These are phyloP conservation scores for Sycophaga agraensis DNA, from an alignment of 1,140 invertebrate species.

Conservation along the genomic window DNA sequence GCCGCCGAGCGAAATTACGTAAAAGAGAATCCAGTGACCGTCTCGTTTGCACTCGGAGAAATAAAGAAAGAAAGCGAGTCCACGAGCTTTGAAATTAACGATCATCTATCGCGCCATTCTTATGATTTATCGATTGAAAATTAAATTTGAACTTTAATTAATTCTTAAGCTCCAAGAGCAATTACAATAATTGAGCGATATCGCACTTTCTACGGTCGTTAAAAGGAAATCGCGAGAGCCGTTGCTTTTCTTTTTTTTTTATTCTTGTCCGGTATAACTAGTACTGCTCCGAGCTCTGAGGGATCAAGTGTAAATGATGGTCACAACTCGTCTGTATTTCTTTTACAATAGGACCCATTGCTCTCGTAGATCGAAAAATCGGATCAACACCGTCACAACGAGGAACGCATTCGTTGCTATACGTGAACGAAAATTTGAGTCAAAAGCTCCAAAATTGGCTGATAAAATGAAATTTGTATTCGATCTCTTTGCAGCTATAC, in stretches of 20 bases:
- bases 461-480: too few species aligned
- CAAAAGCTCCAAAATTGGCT: too few species aligned
- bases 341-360: too few species aligned
- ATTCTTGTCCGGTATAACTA: too few species aligned
- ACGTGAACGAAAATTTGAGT: too few species aligned
- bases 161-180: constrained; percentile 1
- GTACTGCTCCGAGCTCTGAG: too few species aligned
- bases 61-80: neutral
- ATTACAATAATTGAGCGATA: constrained; percentile 21
- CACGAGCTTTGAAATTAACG: constrained; percentile 27
- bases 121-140: constrained; percentile 33
- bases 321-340: too few species aligned
- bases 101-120: constrained; percentile 4
- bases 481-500: too few species aligned
- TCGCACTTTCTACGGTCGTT: constrained; percentile 7
- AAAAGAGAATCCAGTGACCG: constrained; percentile 39
- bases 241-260: neutral
- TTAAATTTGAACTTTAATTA: constrained; percentile 13
- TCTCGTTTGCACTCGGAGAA: neutral
- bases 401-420: too few species aligned
- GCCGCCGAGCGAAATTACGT: constrained; percentile 37
- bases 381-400: too few species aligned
- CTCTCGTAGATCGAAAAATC: too few species aligned
- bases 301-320: too few species aligned
- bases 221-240: neutral